These are phyloP conservation scores for Cydia pomonella DNA, from an alignment of 1,140 invertebrate genomes.

Conservation along the genomic window DNA sequence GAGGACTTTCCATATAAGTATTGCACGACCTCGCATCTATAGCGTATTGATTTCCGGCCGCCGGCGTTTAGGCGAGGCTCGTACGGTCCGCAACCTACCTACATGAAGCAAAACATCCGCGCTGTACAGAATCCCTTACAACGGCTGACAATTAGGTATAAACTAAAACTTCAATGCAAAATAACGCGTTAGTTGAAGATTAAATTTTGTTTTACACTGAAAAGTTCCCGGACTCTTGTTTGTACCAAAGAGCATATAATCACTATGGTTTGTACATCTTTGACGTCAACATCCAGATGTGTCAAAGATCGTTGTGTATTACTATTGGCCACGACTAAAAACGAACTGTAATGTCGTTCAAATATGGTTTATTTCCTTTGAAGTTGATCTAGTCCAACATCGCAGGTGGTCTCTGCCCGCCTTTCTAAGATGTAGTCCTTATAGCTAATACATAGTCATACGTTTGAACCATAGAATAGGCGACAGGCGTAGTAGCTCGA, in stretches of 20 bases:
- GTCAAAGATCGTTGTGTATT: not conserved
- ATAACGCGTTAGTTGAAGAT: no score
- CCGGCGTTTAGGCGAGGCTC: not conserved
- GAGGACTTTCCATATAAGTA: slow-evolving; percentile 7
- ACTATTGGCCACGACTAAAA: not conserved
- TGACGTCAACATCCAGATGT: no score
- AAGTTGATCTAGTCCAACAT: not conserved
- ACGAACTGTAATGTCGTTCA: not conserved
- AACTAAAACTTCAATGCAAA: not conserved
- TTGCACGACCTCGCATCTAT: not conserved
- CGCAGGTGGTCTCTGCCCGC: not conserved
- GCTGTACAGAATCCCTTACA: not conserved
- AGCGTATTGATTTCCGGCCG: slow-evolving; percentile 9
- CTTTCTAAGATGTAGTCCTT: not conserved
- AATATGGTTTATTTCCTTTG: not conserved
- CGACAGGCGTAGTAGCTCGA: not conserved
- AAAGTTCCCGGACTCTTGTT: no score
- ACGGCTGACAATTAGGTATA: not conserved
- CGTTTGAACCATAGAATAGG: not conserved
- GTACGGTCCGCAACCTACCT: slow-evolving; percentile 4
- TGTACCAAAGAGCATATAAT: no score
- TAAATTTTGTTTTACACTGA: no score
- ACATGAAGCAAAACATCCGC: not conserved
- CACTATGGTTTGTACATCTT: no score
- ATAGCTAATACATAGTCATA: not conserved